Evolutionary conservation across 2,888 invertebrate genomes (phyloP).

Genomic region (Monopis laevigella): DNA sequence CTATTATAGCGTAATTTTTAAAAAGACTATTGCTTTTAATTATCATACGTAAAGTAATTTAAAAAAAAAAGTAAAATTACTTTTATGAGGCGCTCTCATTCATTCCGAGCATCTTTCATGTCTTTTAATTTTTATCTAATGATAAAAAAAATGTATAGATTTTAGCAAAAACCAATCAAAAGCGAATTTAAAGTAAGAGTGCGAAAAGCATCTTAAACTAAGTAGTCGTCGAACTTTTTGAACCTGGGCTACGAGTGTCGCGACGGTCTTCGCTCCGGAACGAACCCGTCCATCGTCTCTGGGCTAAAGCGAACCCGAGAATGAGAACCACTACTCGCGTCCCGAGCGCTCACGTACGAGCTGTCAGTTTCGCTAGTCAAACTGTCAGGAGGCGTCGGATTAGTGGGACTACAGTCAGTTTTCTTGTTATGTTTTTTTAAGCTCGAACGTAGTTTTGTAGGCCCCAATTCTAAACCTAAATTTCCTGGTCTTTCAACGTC

Average conservation of each 20-base stretch:
- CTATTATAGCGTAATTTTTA: too few species aligned
- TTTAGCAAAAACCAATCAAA: constrained; percentile 20
- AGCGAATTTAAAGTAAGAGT: background rate
- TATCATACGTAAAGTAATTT: too few species aligned
- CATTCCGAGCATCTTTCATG: too few species aligned
- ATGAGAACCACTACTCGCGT: constrained; percentile 74
- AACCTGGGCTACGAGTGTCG: constrained; percentile 59
- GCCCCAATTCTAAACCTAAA: constrained; percentile 71
- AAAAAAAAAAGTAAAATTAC: too few species aligned
- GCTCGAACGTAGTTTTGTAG: constrained; percentile 79
- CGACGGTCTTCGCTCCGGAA: constrained; percentile 35
- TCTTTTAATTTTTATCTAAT: too few species aligned
- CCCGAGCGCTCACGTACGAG: constrained; percentile 87
- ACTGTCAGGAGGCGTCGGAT: constrained; percentile 87
- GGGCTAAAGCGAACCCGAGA: constrained; percentile 83
- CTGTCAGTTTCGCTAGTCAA: constrained; percentile 85
- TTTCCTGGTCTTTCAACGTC: constrained; percentile 45
- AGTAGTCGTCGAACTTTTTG: constrained; percentile 58
- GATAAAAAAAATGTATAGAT: too few species aligned
- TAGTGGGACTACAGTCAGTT: constrained; percentile 70
- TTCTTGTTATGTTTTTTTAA: constrained; percentile 77
- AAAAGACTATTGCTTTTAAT: too few species aligned
- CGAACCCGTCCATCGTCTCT: constrained; percentile 69
- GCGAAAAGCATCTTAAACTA: constrained; percentile 38
- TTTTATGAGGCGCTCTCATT: too few species aligned